Evolutionary conservation across 2,888 invertebrate genomes (phyloP).

Genomic region (Empis livida): DNA sequence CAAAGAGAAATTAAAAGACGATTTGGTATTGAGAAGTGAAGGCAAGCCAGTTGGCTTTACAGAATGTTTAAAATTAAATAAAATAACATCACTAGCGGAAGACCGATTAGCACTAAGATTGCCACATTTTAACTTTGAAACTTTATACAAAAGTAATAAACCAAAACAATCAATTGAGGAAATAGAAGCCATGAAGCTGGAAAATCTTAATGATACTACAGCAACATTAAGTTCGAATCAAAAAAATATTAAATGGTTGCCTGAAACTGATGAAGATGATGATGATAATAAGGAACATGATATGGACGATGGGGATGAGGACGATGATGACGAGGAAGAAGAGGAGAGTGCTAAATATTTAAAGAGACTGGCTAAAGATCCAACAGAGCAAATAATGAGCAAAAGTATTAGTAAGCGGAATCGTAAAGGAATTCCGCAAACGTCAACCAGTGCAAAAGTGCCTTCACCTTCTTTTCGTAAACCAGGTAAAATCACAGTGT

Average conservation of each 20-base stretch:
- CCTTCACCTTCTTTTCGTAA: too few relatives aligned
- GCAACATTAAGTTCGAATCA: conserved; percentile 7
- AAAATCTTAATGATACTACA: neutral
- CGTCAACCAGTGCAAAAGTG: conserved; percentile 1
- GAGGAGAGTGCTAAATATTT: conserved; percentile 2
- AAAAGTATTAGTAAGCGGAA: conserved; percentile 3
- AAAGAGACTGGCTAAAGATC: conserved; percentile 13
- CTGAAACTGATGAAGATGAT: conserved; percentile 15
- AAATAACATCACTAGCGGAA: conserved; percentile 19
- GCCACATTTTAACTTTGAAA: conserved; percentile 18
- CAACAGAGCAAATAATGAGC: conserved; percentile 6
- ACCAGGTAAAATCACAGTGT: too few relatives aligned
- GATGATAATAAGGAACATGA: conserved; percentile 10
- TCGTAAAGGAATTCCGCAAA: conserved; percentile 6
- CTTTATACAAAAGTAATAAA: conserved; percentile 7
- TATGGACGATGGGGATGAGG: conserved; percentile 11
- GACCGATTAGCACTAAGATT: conserved; percentile 20
- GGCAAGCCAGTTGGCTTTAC: conserved; percentile 15
- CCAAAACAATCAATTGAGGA: conserved; percentile 5
- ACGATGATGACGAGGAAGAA: conserved; percentile 10
- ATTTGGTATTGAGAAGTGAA: conserved; percentile 28
- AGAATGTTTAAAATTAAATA: conserved; percentile 20
- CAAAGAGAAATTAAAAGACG: conserved; percentile 50
- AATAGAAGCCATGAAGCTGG: conserved; percentile 6
- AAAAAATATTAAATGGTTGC: conserved; percentile 15